These are phyloP conservation scores for Drosophila kohkoa DNA, from an alignment of 1,140 invertebrate species.

Conservation along the genomic window DNA sequence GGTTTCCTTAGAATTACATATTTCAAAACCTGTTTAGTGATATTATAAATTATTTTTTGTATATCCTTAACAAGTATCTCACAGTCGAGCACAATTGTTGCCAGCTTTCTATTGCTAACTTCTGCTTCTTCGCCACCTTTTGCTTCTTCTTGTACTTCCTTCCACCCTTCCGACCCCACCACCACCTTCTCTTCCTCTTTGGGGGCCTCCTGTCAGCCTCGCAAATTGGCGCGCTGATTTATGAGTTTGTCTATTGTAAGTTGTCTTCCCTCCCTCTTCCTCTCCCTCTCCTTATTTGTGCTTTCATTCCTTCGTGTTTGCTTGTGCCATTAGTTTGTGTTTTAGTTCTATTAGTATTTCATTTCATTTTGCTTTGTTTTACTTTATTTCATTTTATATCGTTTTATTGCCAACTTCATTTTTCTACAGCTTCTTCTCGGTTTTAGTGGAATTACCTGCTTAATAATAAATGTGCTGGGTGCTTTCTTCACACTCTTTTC, in stretches of 20 bases:
- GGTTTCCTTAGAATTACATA: too few species aligned
- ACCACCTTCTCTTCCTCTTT: constrained; percentile 17
- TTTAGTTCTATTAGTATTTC: constrained; percentile 81
- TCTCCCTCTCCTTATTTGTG: neutral
- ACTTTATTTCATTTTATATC: constrained; percentile 46
- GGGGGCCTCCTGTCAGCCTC: constrained; percentile 61
- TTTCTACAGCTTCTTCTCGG: constrained; percentile 49
- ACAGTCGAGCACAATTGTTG: too few species aligned
- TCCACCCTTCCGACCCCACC: neutral
- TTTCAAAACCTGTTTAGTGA: too few species aligned
- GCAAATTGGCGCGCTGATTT: constrained; percentile 82
- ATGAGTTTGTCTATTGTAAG: constrained; percentile 79
- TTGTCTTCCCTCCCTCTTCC: constrained; percentile 7
- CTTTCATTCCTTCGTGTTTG: neutral
- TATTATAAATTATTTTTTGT: too few species aligned
- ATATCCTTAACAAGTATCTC: too few species aligned
- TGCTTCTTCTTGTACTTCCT: neutral
- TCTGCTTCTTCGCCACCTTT: constrained; percentile 2
- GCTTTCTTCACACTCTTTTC: neutral
- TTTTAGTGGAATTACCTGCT: constrained; percentile 81
- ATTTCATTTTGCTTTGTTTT: constrained; percentile 76
- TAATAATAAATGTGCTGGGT: constrained; percentile 68
- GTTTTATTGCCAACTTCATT: constrained; percentile 46
- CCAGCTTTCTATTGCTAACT: neutral
- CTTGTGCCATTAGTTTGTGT: constrained; percentile 67